Evolutionary conservation across 2,797 vertebrate species (phyloP), one percentile per base, ranked within the genome.

Genomic region (Fundulus diaphanus): DNA sequence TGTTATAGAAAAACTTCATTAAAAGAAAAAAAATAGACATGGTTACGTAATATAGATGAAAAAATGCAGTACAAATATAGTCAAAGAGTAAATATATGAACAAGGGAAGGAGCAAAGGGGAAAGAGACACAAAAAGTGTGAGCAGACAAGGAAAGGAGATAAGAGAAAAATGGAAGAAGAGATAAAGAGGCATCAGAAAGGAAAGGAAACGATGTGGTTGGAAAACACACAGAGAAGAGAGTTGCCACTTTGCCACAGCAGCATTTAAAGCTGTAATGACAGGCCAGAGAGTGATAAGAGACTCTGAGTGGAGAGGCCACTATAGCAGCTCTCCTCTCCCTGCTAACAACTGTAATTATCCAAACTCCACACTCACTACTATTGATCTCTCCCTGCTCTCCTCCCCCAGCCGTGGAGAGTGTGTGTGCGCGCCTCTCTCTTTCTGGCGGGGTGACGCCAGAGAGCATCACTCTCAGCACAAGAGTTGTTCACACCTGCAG

Each of bases 301-400:
- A 91, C 88, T 91, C 85, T 91, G 84, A 89, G 88, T 89, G 91
- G 87, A 90, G 91, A 92, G 91, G 96, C 96, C 96, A 96, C 96
- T 97, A 95, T 92, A 95, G 91, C 91, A 88, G 96, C 94, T 91
- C 90, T 92, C 85, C 90, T 92, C 90, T 90, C 74, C 82, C 85
- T 84, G 90, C 90, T 96, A 97, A 97, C 96, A 97, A 95, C 96
- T 94, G 95, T 96, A 97, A 98, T 99, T 98, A 98, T 95, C 89
- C 96, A 97, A 97, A 96, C 97, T 96, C 96, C 95, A 96, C 96
- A 93, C 95, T 96, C 97, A 95, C 96, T 93, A 96, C 95, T 96
- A 97, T 98, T 96, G 96, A 98, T 97, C 97, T 92, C 86, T 88
- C 87, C 90, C 94, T 94, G 95, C 94, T 94, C 88, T 42, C 68